A percentile compares a stretch with the other conserved stretches of the same genome.
Evolutionary conservation across 2,888 invertebrate species (phyloP).

Genomic region (Phyto melanocephala): DNA sequence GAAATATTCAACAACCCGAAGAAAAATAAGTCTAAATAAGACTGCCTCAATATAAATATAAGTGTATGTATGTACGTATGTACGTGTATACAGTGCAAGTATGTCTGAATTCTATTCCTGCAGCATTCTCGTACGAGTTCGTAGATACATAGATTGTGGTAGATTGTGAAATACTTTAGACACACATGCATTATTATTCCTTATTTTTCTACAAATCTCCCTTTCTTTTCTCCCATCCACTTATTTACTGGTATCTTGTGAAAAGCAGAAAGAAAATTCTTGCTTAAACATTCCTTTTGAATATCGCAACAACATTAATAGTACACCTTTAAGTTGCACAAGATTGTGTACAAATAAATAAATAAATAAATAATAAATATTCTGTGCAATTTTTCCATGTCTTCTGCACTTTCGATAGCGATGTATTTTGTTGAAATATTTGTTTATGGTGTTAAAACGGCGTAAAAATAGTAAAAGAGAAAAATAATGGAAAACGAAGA

Average conservation of each 20-base stretch:
- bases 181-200: not conserved
- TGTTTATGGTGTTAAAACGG: slow-evolving; percentile 20
- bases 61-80: too few relatives aligned
- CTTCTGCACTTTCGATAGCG: not conserved
- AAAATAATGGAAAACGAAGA: not conserved
- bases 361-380: not conserved
- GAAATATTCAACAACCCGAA: not conserved
- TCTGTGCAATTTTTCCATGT: slow-evolving; percentile 4
- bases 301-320: not conserved
- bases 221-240: not conserved
- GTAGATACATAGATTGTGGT: not conserved
- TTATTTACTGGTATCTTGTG: not conserved
- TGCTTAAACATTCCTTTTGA: not conserved
- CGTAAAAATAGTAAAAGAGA: slow-evolving; percentile 8
- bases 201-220: not conserved
- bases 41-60: too few relatives aligned
- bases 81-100: not conserved
- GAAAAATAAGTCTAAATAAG: not conserved
- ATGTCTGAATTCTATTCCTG: too few relatives aligned
- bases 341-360: not conserved
- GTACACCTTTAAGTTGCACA: not conserved
- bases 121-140: not conserved
- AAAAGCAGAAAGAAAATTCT: not conserved
- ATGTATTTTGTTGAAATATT: slow-evolving; percentile 12
- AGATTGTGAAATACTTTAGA: not conserved